Conservation (phyloP, 2,888 invertebrate genomes). For the Bellardia pandia region DNA sequence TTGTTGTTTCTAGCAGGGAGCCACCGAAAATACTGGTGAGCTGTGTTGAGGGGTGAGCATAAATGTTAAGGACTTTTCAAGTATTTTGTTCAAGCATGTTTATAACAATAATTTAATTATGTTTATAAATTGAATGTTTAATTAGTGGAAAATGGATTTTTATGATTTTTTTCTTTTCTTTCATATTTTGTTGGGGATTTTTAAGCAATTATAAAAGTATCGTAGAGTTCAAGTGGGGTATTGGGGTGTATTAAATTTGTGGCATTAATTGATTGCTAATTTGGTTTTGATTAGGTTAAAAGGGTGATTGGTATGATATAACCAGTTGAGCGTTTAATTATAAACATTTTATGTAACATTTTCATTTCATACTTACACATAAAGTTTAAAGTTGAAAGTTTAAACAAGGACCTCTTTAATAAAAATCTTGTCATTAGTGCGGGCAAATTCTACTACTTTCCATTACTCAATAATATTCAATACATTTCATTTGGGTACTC, state of each 20-base stretch:
- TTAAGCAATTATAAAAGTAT: slow-evolving; percentile 2
- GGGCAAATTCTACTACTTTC: too few relatives aligned
- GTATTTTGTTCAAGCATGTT: slow-evolving; percentile 52
- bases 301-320: too few relatives aligned
- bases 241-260: neutral
- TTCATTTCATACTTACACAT: too few relatives aligned
- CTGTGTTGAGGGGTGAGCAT: slow-evolving; percentile 7
- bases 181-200: neutral
- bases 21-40: slow-evolving; percentile 2
- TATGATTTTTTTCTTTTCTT: slow-evolving; percentile 11
- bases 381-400: too few relatives aligned
- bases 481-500: too few relatives aligned
- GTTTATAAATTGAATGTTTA: slow-evolving; percentile 64
- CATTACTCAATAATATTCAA: too few relatives aligned
- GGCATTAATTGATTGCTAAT: slow-evolving; percentile 41
- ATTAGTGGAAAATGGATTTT: slow-evolving; percentile 63
- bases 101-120: slow-evolving; percentile 66
- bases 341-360: too few relatives aligned
- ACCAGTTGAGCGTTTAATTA: too few relatives aligned
- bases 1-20: slow-evolving; percentile 46
- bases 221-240: neutral
- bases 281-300: neutral
- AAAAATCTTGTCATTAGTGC: too few relatives aligned
- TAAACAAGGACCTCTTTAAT: too few relatives aligned
- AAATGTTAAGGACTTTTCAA: slow-evolving; percentile 33